Evolutionary conservation across 2,888 invertebrate species (phyloP).

Genomic region (Nomada flava): DNA sequence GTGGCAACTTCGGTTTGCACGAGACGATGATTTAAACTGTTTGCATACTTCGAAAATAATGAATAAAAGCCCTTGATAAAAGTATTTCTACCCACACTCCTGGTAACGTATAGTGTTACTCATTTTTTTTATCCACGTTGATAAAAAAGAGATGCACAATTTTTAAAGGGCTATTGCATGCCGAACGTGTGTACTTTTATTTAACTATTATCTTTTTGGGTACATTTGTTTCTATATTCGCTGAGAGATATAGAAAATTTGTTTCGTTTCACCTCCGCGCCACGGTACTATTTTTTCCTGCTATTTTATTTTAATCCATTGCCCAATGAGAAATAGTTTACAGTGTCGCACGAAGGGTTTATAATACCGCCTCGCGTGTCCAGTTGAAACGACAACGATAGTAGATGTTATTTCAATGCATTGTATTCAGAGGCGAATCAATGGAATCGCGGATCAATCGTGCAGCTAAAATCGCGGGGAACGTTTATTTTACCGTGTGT

Average conservation of each 20-base stretch:
- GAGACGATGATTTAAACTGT: slow-evolving; percentile 39
- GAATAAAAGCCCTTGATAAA: slow-evolving; percentile 4
- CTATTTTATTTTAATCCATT: background rate
- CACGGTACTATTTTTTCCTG: no score
- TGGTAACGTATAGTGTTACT: background rate
- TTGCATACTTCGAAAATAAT: slow-evolving; percentile 32
- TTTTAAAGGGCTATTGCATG: no score
- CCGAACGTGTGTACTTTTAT: no score
- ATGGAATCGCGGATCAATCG: slow-evolving; percentile 59
- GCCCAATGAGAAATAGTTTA: slow-evolving; percentile 6
- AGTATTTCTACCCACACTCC: background rate
- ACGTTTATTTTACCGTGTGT: slow-evolving; percentile 51
- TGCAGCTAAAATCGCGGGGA: slow-evolving; percentile 59
- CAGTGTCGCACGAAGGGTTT: slow-evolving; percentile 3
- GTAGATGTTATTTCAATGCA: slow-evolving; percentile 46
- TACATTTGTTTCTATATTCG: background rate
- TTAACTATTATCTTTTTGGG: no score
- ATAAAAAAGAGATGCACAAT: no score
- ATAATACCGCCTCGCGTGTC: slow-evolving; percentile 31
- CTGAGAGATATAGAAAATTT: background rate
- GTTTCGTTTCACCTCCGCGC: no score
- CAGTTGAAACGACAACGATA: slow-evolving; percentile 2
- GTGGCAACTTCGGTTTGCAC: slow-evolving; percentile 4
- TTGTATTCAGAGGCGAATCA: slow-evolving; percentile 57
- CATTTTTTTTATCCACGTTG: no score